Percentiles rank a stretch among this genome's conserved stretches.
Evolutionary conservation across 2,113 vertebrate genomes (phyloP).

Genomic region (Phainopepla nitens): DNA sequence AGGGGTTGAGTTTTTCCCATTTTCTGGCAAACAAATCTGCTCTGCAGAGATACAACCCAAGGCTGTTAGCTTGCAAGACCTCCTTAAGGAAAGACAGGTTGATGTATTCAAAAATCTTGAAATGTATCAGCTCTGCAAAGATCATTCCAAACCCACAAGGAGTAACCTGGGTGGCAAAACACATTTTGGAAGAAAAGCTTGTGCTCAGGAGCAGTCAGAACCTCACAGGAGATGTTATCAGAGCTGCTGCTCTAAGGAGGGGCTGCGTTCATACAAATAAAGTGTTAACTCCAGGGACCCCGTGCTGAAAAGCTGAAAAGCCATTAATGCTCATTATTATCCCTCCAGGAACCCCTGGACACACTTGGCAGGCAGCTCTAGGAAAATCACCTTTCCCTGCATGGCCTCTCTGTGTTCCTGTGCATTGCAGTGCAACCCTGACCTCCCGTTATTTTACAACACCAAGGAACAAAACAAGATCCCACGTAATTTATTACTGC

Average conservation of each 20-base stretch:
- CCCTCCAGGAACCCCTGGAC: background rate
- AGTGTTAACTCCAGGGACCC: fast-evolving
- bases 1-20: background rate
- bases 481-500: fast-evolving
- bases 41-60: background rate
- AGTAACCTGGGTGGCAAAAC: background rate
- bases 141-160: background rate
- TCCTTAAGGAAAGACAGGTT: background rate
- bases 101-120: background rate
- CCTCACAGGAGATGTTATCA: fast-evolving
- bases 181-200: fast-evolving
- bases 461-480: background rate
- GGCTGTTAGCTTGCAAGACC: fast-evolving
- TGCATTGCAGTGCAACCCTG: background rate
- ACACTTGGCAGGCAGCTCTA: fast-evolving
- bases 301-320: background rate
- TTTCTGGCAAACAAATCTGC: background rate
- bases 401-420: fast-evolving
- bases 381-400: background rate
- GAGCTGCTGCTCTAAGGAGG: background rate
- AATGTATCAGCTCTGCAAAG: background rate
- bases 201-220: fast-evolving
- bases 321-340: background rate
- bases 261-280: background rate
- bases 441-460: background rate